A percentile compares a stretch with the other conserved stretches of the same genome.
Conservation (phyloP, 2,888 invertebrate genomes). For the Emmelina monodactyla region DNA sequence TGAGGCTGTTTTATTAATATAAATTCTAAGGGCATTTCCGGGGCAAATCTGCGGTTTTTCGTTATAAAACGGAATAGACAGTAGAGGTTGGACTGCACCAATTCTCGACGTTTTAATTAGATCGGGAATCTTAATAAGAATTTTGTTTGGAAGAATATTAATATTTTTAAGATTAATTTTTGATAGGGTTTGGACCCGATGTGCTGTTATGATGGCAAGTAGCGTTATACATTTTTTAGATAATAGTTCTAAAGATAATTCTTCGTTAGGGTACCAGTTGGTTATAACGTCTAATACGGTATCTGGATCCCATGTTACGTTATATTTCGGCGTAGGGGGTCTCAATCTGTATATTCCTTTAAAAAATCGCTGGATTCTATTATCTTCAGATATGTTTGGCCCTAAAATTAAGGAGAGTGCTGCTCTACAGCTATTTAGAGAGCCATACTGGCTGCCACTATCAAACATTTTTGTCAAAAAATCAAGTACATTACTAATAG, state of each 20-base stretch:
- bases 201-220: conserved; percentile 14
- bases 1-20: conserved; percentile 1
- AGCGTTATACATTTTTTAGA: conserved; percentile 17
- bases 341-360: conserved; percentile 9
- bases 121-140: conserved; percentile 2
- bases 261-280: conserved; percentile 1
- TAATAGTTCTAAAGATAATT: conserved; percentile 1
- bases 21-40: neutral
- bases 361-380: conserved; percentile 10
- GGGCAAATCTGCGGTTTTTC: conserved; percentile 1
- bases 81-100: neutral
- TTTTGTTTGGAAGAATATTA: neutral
- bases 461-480: neutral
- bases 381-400: conserved; percentile 5
- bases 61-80: neutral
- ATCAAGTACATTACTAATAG: neutral
- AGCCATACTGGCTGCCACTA: neutral
- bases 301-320: conserved; percentile 20
- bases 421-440: conserved; percentile 2
- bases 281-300: conserved; percentile 10
- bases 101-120: conserved; percentile 3
- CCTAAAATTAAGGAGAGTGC: conserved; percentile 3
- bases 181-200: conserved; percentile 15
- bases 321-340: conserved; percentile 12
- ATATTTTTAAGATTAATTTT: conserved; percentile 15